Percentiles rank a stretch among this genome's conserved stretches.
Conservation (phyloP, 92 coral and sea anemone species). For the Paramuricea clavata region DNA sequence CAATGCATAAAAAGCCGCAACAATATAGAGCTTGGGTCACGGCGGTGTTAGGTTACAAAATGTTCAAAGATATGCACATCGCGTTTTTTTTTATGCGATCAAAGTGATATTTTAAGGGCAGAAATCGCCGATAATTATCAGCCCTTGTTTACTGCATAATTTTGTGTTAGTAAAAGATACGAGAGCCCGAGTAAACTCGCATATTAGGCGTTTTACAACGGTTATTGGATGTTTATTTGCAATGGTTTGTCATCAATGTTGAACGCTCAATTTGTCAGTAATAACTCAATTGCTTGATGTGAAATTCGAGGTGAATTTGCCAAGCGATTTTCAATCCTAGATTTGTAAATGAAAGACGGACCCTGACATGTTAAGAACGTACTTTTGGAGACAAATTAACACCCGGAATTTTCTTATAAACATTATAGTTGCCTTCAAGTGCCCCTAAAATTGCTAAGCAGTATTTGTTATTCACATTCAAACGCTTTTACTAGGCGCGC, state of each 20-base stretch:
- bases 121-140: no score
- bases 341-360: neutral
- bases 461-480: neutral
- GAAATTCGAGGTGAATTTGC: neutral
- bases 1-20: conserved; percentile 9
- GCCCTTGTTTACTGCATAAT: neutral
- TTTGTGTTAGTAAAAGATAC: no score
- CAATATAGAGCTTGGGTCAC: neutral
- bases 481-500: conserved; percentile 4
- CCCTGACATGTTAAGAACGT: neutral
- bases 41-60: neutral
- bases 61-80: neutral
- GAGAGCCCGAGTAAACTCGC: no score
- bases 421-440: neutral
- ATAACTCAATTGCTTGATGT: conserved; percentile 1
- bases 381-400: neutral
- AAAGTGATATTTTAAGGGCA: neutral
- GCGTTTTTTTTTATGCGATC: neutral
- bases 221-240: neutral
- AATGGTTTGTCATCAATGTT: neutral
- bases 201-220: neutral
- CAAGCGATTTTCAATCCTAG: no score
- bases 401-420: neutral
- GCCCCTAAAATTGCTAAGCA: neutral
- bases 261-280: neutral